Conservation (phyloP, 1,140 invertebrate genomes). For the Metopolophium dirhodum region DNA sequence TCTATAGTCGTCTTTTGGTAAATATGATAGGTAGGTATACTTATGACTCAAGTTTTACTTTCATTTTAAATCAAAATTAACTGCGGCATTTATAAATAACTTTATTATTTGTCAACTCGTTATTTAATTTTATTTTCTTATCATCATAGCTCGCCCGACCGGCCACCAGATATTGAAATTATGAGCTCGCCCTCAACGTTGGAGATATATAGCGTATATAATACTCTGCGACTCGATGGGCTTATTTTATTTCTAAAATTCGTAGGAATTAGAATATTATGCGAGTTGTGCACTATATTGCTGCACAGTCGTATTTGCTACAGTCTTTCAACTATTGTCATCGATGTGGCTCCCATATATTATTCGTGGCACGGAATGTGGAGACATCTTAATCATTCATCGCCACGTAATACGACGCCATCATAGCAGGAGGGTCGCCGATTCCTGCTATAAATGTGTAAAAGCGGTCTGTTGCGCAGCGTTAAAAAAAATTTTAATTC, state of each 20-base stretch:
- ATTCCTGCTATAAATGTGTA: not conserved
- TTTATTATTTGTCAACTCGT: not conserved
- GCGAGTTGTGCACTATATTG: too few relatives aligned
- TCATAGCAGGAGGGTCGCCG: too few relatives aligned
- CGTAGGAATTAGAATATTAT: not conserved
- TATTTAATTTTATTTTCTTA: not conserved
- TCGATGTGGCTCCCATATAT: too few relatives aligned
- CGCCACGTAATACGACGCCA: too few relatives aligned
- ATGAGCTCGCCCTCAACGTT: fast-evolving
- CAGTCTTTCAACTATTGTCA: too few relatives aligned
- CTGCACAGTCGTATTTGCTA: too few relatives aligned
- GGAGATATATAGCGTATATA: not conserved
- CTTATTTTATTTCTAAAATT: too few relatives aligned
- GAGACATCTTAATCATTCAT: too few relatives aligned
- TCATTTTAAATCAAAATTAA: not conserved
- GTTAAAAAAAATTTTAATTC: not conserved
- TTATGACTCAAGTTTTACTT: not conserved
- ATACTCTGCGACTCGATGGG: not conserved
- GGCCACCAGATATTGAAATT: not conserved
- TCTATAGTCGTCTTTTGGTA: not conserved
- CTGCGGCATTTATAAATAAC: not conserved
- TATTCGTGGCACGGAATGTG: too few relatives aligned
- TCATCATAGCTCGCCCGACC: not conserved
- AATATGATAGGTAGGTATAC: not conserved
- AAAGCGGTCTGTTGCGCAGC: too few relatives aligned